Conservation (phyloP, 2,797 vertebrate species). For the Cryptoblepharus egeriae region DNA sequence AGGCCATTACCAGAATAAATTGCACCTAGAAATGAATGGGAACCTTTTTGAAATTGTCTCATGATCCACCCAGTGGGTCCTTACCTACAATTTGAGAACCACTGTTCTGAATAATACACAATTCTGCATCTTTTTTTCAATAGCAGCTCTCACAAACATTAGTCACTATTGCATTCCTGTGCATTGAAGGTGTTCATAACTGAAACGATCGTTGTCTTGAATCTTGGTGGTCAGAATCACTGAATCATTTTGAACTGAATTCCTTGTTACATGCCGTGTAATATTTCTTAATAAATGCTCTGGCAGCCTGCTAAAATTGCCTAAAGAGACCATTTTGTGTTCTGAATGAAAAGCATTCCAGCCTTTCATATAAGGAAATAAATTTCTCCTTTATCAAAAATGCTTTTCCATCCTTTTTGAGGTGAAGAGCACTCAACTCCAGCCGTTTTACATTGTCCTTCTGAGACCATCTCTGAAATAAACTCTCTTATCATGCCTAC, state of each 20-base stretch:
- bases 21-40: too few relatives aligned
- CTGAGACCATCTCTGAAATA: conserved; percentile 41
- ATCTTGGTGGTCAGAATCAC: background rate
- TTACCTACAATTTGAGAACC: background rate
- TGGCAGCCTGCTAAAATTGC: background rate
- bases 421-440: conserved; percentile 29
- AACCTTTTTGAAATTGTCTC: too few relatives aligned
- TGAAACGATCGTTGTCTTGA: background rate
- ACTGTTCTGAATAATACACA: background rate
- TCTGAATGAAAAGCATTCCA: background rate
- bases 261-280: background rate
- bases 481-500: conserved; percentile 29
- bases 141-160: background rate
- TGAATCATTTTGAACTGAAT: background rate
- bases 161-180: background rate
- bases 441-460: conserved; percentile 27
- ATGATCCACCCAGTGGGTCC: too few relatives aligned
- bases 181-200: background rate
- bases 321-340: background rate
- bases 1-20: too few relatives aligned
- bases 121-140: background rate
- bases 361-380: background rate
- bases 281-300: background rate
- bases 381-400: conserved; percentile 21
- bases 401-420: conserved; percentile 40